phyloP scores from a whole-genome alignment of 2,113 vertebrate genomes.

The Marmota monax region DNA sequence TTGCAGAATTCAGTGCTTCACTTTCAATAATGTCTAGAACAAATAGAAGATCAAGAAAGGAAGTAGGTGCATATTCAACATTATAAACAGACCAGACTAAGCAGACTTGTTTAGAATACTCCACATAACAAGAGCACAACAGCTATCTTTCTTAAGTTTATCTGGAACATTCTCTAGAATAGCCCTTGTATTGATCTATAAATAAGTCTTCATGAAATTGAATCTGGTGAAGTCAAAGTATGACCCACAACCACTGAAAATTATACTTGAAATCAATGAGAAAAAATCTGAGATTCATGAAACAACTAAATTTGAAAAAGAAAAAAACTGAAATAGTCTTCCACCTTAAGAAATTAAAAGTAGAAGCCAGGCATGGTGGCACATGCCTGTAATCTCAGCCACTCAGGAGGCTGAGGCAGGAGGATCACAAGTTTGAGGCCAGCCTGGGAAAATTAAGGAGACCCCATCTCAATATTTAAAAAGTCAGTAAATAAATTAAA shows the following conservation, averaged over 20 bases:
- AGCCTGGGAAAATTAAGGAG: no score
- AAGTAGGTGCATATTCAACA: not conserved
- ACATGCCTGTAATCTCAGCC: no score
- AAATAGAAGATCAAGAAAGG: not conserved
- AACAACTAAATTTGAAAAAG: no score
- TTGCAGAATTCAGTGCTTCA: not conserved
- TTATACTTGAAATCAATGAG: not conserved
- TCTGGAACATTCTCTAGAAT: not conserved
- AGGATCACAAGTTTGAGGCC: no score
- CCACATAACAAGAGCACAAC: not conserved
- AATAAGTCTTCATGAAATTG: constrained; percentile 20
- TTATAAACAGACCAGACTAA: not conserved
- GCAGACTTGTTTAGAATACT: not conserved
- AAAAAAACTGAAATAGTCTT: no score
- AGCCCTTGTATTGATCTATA: not conserved
- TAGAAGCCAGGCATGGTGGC: no score
- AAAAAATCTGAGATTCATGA: not conserved
- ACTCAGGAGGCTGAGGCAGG: no score
- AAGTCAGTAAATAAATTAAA: no score
- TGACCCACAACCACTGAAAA: not conserved
- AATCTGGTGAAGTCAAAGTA: not conserved
- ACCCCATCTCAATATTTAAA: no score
- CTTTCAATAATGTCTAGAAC: not conserved
- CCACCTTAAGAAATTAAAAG: no score
- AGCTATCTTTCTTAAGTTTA: not conserved